Evolutionary conservation across 1,140 invertebrate species (phyloP), one percentile per base, ranked within the genome.

Genomic region (Macrobrachium nipponense): DNA sequence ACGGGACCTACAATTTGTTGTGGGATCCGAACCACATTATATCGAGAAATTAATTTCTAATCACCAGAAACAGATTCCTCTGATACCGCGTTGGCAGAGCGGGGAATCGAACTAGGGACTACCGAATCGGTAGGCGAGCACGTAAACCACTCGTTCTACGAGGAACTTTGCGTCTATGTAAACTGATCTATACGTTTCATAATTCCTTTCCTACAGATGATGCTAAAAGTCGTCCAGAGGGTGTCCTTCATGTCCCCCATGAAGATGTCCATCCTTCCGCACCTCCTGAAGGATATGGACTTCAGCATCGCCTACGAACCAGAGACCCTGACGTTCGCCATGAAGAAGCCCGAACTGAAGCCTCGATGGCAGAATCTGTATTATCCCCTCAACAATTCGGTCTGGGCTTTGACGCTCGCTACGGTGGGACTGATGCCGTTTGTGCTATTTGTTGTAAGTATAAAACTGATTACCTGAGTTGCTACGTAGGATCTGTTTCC

Each of bases 301-400:
- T 78, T 78, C 76, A 60, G 51, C 58, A 60, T 78, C 20, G 59
- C 61, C 7, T 78, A 78, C 76, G 76, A 78, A 59, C 61, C 36
- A 7, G 44, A 27, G n/a, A 60, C 51, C 36, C 43, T 78, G 76
- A 60, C 59, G 18, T 78, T 78, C 76, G 36, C 51, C 20, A 78
- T 61, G 51, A 60, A 51, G 0, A 51, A n/a, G 58, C 76, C 76
- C 0, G 23, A 27, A 10, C 58, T 78, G 7, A 51, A 61, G 20
- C 58, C 76, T 11, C 58, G 36, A 23, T 78, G 76, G 76, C 17
- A 78, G 76, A 23, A 27, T 12, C 58, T 78, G 8, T 78, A 78
- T 27, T 78, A 78, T 60, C 76, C 76, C 27, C 76, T 78, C 51
- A 15, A 11, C 8, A 60, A 61, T 60, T 3, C 20, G 17, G 76